Evolutionary conservation across 1,140 invertebrate genomes (phyloP), one percentile per base, ranked within the genome.

Genomic region (Frieseomelitta varia): DNA sequence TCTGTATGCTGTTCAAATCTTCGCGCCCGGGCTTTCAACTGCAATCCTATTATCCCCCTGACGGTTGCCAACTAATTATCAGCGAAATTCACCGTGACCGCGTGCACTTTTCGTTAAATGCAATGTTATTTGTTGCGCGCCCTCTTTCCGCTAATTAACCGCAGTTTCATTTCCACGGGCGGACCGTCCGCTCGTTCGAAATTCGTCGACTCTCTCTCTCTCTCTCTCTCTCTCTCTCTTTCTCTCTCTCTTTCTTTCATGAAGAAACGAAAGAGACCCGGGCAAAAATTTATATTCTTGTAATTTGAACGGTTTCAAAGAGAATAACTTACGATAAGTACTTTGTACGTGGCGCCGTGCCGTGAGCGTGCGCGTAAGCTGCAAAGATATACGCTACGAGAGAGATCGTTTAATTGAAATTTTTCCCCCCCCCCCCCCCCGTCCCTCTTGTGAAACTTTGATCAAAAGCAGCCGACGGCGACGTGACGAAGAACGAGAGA

Each of bases 341-440:
- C 14, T 69, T 47, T 11, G 15, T 0, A 11, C 11, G 24, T 27
- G 30, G 10, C 19, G 21, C 17, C 2, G n/a, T 34, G 21, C 15
- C 1, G n/a, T 27, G 19, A 27, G 24, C 24, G 24, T 12, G 27
- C 1, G 65, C 21, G 4, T 21, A 3, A 3, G 47, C n/a, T n/a
- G 10, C 8, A 15, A 1, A 55, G 24, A 34, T 24, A 39, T n/a
- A 47, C 8, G 39, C 39, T 10, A 47, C 39, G 39, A 47, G 6
- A 69, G 30, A 15, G 58, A 11, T 34, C 51, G 39, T 77, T 76
- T 76, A 82, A 82, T 77, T 77, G 61, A 56, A 76, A 77, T 47
- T 56, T 75, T 77, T 24, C 47, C 30, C 4, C 11, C 19, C 1
- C 39, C 14, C 11, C 30, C 10, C 24, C 30, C 2, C 30, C 1